Evolutionary conservation across 2,113 vertebrate species (phyloP).

Genomic region (Zosterops pallidus): DNA sequence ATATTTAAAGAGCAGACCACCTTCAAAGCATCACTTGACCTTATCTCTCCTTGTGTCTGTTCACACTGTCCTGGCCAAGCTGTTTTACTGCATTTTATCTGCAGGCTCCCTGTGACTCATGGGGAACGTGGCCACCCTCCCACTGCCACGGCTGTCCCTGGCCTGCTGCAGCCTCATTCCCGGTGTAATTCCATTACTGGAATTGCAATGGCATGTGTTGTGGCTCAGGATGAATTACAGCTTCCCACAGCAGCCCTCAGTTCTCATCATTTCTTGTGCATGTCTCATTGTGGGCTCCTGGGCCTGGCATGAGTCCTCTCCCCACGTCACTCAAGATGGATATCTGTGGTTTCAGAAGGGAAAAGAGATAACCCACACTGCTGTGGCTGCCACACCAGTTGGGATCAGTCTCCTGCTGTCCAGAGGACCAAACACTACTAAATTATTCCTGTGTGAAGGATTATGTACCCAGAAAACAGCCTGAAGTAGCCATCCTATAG

Average conservation of each 20-base stretch:
- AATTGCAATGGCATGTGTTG: neutral
- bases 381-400: accelerated
- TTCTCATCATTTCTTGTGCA: neutral
- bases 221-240: neutral
- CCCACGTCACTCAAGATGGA: neutral
- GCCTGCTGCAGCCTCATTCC: neutral
- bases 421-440: neutral
- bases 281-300: neutral
- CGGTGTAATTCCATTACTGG: neutral
- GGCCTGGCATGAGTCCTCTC: neutral
- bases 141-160: neutral
- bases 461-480: neutral
- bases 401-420: neutral
- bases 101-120: constrained; percentile 30
- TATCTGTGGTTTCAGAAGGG: neutral
- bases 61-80: constrained; percentile 58
- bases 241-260: neutral
- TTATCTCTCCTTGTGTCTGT: constrained; percentile 50
- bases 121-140: neutral
- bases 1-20: constrained; percentile 50
- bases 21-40: constrained; percentile 63
- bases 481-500: neutral
- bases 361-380: neutral
- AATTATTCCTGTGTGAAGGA: neutral
- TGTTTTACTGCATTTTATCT: constrained; percentile 46